Conservation (phyloP, 2,888 invertebrate species). For the Aphodius sticticus region DNA sequence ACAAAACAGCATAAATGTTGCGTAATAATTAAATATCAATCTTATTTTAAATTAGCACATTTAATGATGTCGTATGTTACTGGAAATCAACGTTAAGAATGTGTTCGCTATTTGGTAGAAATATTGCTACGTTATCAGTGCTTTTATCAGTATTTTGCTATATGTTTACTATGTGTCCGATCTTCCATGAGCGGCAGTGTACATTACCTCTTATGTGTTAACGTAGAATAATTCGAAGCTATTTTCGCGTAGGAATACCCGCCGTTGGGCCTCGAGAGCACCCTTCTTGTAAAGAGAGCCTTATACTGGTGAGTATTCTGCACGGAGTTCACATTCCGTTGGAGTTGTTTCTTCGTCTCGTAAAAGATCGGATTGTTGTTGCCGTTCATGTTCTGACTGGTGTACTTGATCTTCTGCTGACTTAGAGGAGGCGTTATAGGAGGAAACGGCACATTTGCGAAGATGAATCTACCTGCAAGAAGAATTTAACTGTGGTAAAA, state of each 20-base stretch:
- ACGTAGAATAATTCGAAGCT: background rate
- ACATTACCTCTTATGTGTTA: background rate
- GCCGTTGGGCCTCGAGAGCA: background rate
- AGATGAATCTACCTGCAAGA: background rate
- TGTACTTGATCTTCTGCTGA: background rate
- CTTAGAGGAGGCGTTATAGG: background rate
- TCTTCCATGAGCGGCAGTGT: background rate
- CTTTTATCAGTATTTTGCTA: too few relatives aligned
- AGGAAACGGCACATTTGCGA: background rate
- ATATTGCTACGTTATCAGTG: too few relatives aligned
- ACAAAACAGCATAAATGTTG: too few relatives aligned
- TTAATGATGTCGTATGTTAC: too few relatives aligned
- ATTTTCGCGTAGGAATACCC: background rate
- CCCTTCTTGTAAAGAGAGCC: background rate
- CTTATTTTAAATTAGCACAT: too few relatives aligned
- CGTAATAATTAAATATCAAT: too few relatives aligned
- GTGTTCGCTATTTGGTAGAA: too few relatives aligned
- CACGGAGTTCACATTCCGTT: background rate
- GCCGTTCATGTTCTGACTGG: background rate
- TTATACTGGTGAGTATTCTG: background rate
- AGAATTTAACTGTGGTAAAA: background rate
- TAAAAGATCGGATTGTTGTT: background rate
- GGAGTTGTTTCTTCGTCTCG: background rate
- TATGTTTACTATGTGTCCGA: too few relatives aligned
- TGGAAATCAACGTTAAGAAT: too few relatives aligned